phyloP scores from a whole-genome alignment of 2,113 vertebrate genomes.

The Nyctibius bracteatus region DNA sequence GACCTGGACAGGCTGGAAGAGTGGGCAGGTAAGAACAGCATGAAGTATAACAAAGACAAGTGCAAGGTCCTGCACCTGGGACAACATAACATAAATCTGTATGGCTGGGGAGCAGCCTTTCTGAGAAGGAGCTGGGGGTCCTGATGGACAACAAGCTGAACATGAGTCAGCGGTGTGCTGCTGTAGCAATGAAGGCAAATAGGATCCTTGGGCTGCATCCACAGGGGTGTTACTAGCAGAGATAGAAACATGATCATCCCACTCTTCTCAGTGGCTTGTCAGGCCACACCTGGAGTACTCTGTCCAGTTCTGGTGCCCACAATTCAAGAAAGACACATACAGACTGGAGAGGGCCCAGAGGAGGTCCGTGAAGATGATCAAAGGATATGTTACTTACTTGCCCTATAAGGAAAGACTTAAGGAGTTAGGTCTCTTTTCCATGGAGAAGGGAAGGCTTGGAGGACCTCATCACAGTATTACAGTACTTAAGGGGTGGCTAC shows the following conservation, averaged over 20 bases:
- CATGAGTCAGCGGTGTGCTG: not conserved
- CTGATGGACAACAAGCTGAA: too few relatives aligned
- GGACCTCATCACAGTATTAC: not conserved
- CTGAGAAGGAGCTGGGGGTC: not conserved
- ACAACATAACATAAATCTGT: too few relatives aligned
- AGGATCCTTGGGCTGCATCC: not conserved
- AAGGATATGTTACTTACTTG: too few relatives aligned
- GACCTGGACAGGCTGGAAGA: not conserved
- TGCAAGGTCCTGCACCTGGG: too few relatives aligned
- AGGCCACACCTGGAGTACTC: not conserved
- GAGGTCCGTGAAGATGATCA: not conserved
- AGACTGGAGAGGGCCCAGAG: too few relatives aligned
- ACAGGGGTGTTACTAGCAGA: not conserved
- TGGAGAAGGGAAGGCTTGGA: too few relatives aligned
- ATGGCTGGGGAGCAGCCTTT: not conserved
- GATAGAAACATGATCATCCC: not conserved
- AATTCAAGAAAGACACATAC: too few relatives aligned
- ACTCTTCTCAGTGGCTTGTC: not conserved
- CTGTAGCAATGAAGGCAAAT: not conserved
- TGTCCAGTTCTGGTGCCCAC: too few relatives aligned
- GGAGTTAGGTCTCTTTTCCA: too few relatives aligned
- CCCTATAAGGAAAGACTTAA: too few relatives aligned
- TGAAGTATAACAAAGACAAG: not conserved
- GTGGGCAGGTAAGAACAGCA: not conserved
- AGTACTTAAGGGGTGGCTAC: not conserved